Percentiles rank a stretch among this genome's conserved stretches.
These are phyloP conservation scores for Petaurus breviceps DNA, from an alignment of 2,113 vertebrate genomes.

Conservation along the genomic window DNA sequence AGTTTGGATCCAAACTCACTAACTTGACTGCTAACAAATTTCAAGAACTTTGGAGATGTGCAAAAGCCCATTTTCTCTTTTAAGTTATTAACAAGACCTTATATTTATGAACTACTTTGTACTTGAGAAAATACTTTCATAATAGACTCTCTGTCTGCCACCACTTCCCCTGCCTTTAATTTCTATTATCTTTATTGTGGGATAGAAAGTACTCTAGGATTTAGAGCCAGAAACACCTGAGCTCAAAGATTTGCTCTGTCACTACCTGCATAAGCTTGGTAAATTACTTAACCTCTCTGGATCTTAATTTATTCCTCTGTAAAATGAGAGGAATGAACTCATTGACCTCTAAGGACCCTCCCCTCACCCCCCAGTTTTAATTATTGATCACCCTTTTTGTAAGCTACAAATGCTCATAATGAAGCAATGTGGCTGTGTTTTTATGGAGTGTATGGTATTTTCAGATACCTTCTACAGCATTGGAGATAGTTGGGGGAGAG, in stretches of 20 bases:
- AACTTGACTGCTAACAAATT: background rate
- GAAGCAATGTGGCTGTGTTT: background rate
- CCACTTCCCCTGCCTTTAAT: background rate
- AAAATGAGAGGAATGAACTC: background rate
- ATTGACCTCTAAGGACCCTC: background rate
- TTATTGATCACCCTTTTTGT: background rate
- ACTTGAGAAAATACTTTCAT: slow-evolving; percentile 1
- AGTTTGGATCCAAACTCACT: background rate
- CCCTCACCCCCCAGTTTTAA: background rate
- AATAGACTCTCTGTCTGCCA: background rate
- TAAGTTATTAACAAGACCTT: background rate
- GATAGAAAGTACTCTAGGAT: background rate
- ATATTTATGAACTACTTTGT: background rate
- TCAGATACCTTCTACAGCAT: slow-evolving; percentile 96
- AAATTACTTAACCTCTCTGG: background rate
- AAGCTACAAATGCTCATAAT: background rate
- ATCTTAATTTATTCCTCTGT: background rate
- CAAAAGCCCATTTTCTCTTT: background rate
- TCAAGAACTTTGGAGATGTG: background rate
- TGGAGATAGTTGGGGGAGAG: slow-evolving; percentile 94
- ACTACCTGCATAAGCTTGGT: background rate
- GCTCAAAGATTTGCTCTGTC: background rate
- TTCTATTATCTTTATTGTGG: background rate
- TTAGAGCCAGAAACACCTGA: background rate
- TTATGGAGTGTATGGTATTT: background rate